Conservation (phyloP, 2,888 invertebrate genomes). For the Lathronympha strigana region DNA sequence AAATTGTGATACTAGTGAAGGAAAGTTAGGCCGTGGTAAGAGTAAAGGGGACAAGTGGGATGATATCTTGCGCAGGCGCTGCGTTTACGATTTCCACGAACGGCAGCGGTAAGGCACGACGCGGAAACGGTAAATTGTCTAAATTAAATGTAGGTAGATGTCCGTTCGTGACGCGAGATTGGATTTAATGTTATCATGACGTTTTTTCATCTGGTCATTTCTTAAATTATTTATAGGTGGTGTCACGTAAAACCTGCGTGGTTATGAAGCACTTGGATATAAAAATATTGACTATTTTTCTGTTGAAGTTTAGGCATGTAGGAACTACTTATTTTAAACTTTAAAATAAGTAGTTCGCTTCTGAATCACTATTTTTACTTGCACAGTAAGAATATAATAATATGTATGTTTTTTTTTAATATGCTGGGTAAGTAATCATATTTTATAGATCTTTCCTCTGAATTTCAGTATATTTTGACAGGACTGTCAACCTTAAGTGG, state of each 20-base stretch:
- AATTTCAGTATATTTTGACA: no score
- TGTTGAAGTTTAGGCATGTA: no score
- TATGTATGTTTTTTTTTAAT: no score
- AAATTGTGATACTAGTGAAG: background rate
- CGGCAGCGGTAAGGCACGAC: slow-evolving; percentile 57
- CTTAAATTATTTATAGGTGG: slow-evolving; percentile 33
- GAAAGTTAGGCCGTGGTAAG: background rate
- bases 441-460: no score
- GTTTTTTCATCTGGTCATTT: slow-evolving; percentile 36
- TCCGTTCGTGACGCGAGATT: slow-evolving; percentile 56
- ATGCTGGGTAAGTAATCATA: no score
- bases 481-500: no score
- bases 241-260: slow-evolving; percentile 9
- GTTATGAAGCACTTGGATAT: background rate
- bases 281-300: background rate
- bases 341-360: no score
- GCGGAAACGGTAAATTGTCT: slow-evolving; percentile 71
- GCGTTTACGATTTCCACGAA: slow-evolving; percentile 74
- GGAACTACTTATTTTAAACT: no score
- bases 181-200: slow-evolving; percentile 50
- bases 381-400: no score
- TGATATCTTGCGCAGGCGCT: slow-evolving; percentile 60
- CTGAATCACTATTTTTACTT: no score
- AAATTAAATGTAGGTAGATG: slow-evolving; percentile 70
- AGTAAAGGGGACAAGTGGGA: slow-evolving; percentile 48